Conservation (phyloP, 2,797 vertebrate species). For the Poecilia velifera region DNA sequence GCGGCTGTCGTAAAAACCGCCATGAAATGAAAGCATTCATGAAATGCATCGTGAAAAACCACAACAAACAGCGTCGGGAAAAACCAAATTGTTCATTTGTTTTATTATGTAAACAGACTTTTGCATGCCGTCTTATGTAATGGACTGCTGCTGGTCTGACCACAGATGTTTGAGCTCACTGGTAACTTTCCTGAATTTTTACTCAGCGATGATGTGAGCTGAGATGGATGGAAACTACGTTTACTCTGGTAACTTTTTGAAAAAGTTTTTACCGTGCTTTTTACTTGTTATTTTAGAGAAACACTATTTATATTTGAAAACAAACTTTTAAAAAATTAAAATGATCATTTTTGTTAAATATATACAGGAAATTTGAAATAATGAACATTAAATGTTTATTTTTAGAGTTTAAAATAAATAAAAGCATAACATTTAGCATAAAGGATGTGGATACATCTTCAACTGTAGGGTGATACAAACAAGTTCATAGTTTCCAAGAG, state of each 20-base stretch:
- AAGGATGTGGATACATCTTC: too few relatives aligned
- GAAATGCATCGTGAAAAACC: background rate
- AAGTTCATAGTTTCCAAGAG: too few relatives aligned
- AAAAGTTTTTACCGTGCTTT: background rate
- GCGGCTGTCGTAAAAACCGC: conserved; percentile 20
- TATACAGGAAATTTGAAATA: too few relatives aligned
- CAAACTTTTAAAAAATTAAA: too few relatives aligned
- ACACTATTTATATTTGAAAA: too few relatives aligned
- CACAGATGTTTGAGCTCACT: background rate
- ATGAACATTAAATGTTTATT: too few relatives aligned
- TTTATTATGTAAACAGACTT: conserved; percentile 25
- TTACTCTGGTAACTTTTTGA: background rate
- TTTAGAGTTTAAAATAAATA: too few relatives aligned
- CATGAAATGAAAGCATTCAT: conserved; percentile 18
- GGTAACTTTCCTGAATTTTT: background rate
- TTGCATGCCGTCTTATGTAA: conserved; percentile 4
- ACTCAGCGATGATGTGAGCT: background rate
- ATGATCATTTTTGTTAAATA: too few relatives aligned
- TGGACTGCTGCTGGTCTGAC: background rate
- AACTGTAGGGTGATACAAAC: too few relatives aligned
- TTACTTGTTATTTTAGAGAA: background rate
- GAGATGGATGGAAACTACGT: background rate
- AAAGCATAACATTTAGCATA: too few relatives aligned
- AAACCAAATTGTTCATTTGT: conserved; percentile 1
- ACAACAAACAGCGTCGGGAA: conserved; percentile 8